Percentiles rank a stretch among this genome's conserved stretches.
Conservation (phyloP, 92 coral and sea anemone genomes). For the Diadumene lineata region DNA sequence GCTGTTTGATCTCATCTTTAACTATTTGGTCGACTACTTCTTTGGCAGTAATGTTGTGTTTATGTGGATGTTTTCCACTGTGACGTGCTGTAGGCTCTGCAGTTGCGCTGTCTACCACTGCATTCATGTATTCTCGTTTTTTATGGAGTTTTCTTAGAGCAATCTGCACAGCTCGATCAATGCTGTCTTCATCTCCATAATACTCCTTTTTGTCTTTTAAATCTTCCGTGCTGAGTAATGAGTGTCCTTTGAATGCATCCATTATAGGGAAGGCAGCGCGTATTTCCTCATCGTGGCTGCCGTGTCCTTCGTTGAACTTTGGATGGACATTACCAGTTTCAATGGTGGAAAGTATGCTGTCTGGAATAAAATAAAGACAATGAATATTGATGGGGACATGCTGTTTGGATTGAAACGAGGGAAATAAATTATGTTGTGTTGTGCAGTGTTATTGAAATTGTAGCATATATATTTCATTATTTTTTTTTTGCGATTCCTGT, state of each 20-base stretch:
- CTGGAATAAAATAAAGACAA: neutral
- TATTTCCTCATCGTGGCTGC: constrained; percentile 57
- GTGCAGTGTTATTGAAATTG: too few relatives aligned
- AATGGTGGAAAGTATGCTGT: constrained; percentile 28
- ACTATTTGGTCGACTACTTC: constrained; percentile 77
- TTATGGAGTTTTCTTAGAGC: constrained; percentile 77
- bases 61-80: neutral
- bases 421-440: too few relatives aligned
- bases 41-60: constrained; percentile 56
- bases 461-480: too few relatives aligned
- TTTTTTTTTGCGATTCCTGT: too few relatives aligned
- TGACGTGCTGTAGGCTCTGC: constrained; percentile 7
- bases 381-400: neutral
- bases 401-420: too few relatives aligned
- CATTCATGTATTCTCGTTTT: constrained; percentile 43
- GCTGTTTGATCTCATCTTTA: constrained; percentile 53
- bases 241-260: constrained; percentile 69
- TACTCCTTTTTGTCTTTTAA: constrained; percentile 72
- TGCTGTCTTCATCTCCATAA: constrained; percentile 47
- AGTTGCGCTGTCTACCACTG: constrained; percentile 13
- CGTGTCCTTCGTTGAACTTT: constrained; percentile 38
- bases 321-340: constrained; percentile 33
- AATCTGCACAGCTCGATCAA: constrained; percentile 66
- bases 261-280: constrained; percentile 78
- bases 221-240: constrained; percentile 58